Conservation (phyloP, 1,140 invertebrate genomes). For the Drosophila parabipectinata region DNA sequence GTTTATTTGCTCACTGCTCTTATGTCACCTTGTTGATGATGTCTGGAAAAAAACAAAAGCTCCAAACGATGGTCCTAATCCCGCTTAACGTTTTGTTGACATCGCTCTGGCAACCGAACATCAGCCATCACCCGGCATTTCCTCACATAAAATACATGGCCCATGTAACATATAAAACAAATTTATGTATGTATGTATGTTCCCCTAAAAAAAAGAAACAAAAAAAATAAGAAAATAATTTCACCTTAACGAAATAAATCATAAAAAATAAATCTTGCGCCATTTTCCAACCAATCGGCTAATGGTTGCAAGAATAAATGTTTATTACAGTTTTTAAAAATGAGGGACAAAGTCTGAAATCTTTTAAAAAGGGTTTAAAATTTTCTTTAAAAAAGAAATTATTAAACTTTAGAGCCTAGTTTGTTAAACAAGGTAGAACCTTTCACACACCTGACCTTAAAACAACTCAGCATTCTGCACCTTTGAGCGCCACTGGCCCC, state of each 20-base stretch:
- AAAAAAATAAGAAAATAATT: background rate
- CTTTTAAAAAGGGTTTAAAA: background rate
- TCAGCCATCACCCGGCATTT: constrained; percentile 35
- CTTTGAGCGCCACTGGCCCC: constrained; percentile 10
- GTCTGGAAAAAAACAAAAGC: constrained; percentile 59
- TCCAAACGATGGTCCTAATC: constrained; percentile 61
- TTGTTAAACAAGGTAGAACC: background rate
- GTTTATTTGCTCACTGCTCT: constrained; percentile 46
- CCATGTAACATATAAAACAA: constrained; percentile 39
- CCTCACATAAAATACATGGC: constrained; percentile 42
- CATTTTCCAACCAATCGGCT: constrained; percentile 34
- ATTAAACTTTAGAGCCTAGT: no score
- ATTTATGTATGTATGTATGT: constrained; percentile 10
- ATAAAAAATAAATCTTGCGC: constrained; percentile 25
- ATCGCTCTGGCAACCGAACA: constrained; percentile 49
- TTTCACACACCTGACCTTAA: constrained; percentile 17
- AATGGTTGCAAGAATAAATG: constrained; percentile 16
- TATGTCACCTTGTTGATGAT: constrained; percentile 70
- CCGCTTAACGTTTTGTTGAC: constrained; percentile 75
- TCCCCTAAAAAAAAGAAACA: background rate
- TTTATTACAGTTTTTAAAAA: background rate
- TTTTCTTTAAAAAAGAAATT: no score
- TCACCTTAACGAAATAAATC: constrained; percentile 34
- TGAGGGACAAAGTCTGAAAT: background rate
- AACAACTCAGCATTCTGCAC: background rate